Evolutionary conservation across 2,888 invertebrate species (phyloP), one percentile per base, ranked within the genome.

Genomic region (Sinohyriopsis cumingii): DNA sequence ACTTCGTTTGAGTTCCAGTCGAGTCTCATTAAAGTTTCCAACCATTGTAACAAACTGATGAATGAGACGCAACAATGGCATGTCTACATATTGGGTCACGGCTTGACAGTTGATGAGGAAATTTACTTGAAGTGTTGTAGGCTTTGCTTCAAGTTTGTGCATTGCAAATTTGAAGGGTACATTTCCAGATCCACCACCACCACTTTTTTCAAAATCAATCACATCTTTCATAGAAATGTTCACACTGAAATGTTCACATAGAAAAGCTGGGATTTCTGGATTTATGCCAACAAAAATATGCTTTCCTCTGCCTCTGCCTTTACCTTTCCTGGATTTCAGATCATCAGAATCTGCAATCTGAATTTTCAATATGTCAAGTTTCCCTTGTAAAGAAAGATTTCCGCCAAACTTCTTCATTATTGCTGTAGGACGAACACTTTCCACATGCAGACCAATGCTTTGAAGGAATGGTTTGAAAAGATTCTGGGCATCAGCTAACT

Each of bases 21-120:
- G 96, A 0, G 97, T 97, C 88, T 97, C 96, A 88, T 96, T 96
- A 2, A 98, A 96, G 89, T 97, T 98, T 90, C 97, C 96, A 90
- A 97, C 97, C 97, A 98, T 97, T 87, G 96, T 97, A 85, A 95
- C 95, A 87, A 98, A 97, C 91, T 98, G 98, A 91, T 98, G 97
- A 71, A 98, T 92, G 66, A 98, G 92, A 65, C 98, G 92, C 62
- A 98, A 91, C 56, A 98, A 91, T 0, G 98, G 97, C 97, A 98
- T 97, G 90, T 98, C 98, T 1, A 98, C 96, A 92, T 97, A 95
- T 89, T 98, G 98, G 63, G 96, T 95, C 83, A 98, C 96, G 7
- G 87, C 95, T 67, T 96, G 93, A 81, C 96, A 94, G 87, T 95
- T 95, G 72, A 96, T 91, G 85, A 95, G 95, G 88, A 97, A 95